Percentiles rank a stretch among this genome's conserved stretches.
Evolutionary conservation across 2,113 vertebrate genomes (phyloP).

Genomic region (Diphyllodes magnificus): DNA sequence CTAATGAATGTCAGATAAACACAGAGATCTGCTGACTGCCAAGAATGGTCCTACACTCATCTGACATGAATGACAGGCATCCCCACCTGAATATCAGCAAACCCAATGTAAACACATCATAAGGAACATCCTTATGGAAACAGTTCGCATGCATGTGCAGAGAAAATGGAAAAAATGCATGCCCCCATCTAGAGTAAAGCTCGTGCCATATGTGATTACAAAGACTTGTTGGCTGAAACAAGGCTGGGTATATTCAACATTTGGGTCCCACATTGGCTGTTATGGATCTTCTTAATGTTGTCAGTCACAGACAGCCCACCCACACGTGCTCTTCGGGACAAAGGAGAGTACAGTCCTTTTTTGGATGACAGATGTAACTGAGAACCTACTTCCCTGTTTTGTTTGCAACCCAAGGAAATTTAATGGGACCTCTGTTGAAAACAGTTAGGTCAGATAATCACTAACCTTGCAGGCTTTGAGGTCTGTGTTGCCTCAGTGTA

Average conservation of each 20-base stretch:
- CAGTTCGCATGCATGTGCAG: neutral
- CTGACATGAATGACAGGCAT: neutral
- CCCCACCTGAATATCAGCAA: neutral
- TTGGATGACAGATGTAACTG: neutral
- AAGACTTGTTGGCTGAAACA: neutral
- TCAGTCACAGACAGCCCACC: neutral
- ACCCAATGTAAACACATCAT: neutral
- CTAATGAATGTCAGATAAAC: neutral
- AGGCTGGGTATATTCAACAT: neutral
- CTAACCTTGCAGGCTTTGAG: neutral
- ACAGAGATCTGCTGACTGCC: neutral
- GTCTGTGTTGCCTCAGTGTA: neutral
- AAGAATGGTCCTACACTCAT: neutral
- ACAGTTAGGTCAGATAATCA: neutral
- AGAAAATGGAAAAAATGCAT: neutral
- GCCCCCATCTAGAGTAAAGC: neutral
- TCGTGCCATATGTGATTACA: neutral
- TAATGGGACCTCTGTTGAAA: neutral
- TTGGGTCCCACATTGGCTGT: neutral
- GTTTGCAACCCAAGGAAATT: neutral
- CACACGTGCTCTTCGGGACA: neutral
- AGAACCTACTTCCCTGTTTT: neutral
- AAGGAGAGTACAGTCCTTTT: neutral
- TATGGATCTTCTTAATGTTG: neutral
- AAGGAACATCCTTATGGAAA: neutral